Base-by-base conservation (phyloP, 2,113 vertebrate species). In the Gavialis gangeticus region DNA sequence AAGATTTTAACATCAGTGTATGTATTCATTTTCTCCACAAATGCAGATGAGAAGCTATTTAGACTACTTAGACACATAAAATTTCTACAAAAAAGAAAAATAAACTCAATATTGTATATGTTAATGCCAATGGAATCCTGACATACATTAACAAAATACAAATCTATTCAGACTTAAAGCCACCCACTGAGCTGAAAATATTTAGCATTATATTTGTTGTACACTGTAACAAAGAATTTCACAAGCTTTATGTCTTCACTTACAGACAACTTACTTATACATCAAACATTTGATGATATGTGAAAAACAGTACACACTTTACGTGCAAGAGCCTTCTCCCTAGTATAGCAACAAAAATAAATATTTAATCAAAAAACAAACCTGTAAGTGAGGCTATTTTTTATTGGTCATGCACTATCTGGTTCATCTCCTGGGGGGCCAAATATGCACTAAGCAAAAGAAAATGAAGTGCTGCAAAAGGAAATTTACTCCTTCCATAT, bases 371-470 rank as follows among this genome's bases (percentile, higher is more conserved):
- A 78, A 89, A 90, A 96, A 84, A 2, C 75, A 90, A 75, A 96
- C 58, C 46, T 91, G 64, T 62, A 87, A 75, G 64, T 25, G 69
- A 91, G 85, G 79, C 56, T 84, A 92, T 76, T 92, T 46, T 94
- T 77, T 89, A 87, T 78, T 89, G 88, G 69, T 86, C n/a, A 75
- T 14, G 67, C 8, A 83, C 78, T 34, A 83, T 85, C 2, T 0
- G 80, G 27, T 90, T 94, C 75, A 85, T 91, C 92, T 85, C 94
- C 91, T 84, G 92, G 80, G 92, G 94, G 91, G 92, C 55, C 89
- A 89, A 89, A 27, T 57, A 91, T 25, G 17, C 14, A 80, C 22
- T 37, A 89, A 28, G 66, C 63, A 92, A 88, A 90, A 71, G 19
- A 93, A 96, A 94, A 89, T 4, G 2, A 75, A 80, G 12, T 59